Conservation (phyloP, 2,797 vertebrate genomes). For the Mus spretus region DNA sequence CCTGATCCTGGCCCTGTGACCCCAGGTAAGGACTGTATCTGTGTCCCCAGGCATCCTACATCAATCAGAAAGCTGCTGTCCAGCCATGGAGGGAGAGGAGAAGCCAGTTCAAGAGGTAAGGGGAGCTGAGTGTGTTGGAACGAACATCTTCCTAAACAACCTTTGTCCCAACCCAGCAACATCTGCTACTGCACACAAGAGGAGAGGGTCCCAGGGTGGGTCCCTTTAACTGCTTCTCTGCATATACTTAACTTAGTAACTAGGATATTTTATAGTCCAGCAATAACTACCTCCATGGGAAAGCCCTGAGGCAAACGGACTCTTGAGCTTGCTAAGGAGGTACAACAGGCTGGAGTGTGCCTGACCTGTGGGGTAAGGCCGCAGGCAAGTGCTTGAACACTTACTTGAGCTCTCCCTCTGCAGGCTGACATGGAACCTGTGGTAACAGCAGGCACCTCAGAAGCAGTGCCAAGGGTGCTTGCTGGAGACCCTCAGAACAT, state of each 20-base stretch:
- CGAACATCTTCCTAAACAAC: neutral
- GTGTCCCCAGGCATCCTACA: conserved; percentile 60
- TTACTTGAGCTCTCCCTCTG: neutral
- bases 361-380: neutral
- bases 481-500: conserved; percentile 88
- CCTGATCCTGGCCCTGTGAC: neutral
- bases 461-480: conserved; percentile 85
- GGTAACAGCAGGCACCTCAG: conserved; percentile 82
- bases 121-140: no score
- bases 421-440: conserved; percentile 85
- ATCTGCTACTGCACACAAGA: no score
- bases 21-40: neutral
- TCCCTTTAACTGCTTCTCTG: neutral
- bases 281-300: neutral
- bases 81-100: conserved; percentile 76
- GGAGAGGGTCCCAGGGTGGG: no score
- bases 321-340: neutral
- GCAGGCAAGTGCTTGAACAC: no score
- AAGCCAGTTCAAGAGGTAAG: conserved; percentile 67
- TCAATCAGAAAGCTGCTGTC: neutral
- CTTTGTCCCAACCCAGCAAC: no score
- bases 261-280: neutral
- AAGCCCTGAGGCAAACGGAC: neutral
- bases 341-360: neutral
- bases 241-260: neutral